Percentiles rank a stretch among this genome's conserved stretches.
Evolutionary conservation across 2,113 vertebrate species (phyloP).

Genomic region (Willisornis vidua): DNA sequence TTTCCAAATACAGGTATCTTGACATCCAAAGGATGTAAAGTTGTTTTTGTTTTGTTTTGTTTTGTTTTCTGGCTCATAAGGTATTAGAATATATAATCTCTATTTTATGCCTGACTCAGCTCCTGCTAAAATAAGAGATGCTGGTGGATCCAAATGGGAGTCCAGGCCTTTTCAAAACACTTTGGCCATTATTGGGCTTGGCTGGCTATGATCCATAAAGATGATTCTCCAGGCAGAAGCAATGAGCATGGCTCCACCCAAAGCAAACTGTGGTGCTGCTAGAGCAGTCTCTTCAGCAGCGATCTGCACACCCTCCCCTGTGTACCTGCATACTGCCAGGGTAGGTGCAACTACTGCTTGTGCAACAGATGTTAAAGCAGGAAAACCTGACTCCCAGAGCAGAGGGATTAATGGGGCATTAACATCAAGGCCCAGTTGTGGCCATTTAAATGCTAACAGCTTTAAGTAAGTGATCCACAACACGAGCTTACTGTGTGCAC

Average conservation of each 20-base stretch:
- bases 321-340: not conserved
- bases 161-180: not conserved
- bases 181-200: not conserved
- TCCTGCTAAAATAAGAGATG: not conserved
- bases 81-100: not conserved
- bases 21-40: not conserved
- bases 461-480: conserved; percentile 19
- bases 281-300: not conserved
- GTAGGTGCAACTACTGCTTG: conserved; percentile 1
- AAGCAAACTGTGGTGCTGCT: not conserved
- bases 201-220: not conserved
- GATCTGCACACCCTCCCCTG: not conserved
- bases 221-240: not conserved
- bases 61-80: not conserved
- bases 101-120: not conserved
- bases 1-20: not conserved
- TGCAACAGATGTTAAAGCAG: conserved; percentile 37
- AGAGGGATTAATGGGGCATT: conserved; percentile 25
- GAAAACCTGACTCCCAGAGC: conserved; percentile 4
- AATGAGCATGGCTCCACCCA: not conserved
- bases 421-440: not conserved
- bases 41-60: not conserved
- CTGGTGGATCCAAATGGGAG: not conserved
- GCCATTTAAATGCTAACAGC: conserved; percentile 17
- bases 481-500: not conserved